Conservation (phyloP, 2,888 invertebrate genomes). For the Sarcophaga carnaria region DNA sequence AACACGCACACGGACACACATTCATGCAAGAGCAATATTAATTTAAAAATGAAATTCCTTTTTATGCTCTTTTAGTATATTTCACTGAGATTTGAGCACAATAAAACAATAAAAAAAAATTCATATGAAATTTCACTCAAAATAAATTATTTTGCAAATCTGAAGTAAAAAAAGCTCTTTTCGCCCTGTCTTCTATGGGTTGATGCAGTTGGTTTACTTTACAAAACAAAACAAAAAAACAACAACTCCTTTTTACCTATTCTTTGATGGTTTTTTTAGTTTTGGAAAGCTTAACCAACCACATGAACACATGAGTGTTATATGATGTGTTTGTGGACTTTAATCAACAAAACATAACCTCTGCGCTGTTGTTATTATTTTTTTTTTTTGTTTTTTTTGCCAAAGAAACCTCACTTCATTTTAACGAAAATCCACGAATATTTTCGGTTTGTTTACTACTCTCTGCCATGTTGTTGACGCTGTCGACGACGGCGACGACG, state of each 20-base stretch:
- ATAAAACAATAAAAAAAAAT: background rate
- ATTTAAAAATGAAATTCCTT: conserved; percentile 1
- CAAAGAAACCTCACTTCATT: background rate
- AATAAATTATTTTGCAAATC: background rate
- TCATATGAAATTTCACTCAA: background rate
- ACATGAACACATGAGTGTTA: too few relatives aligned
- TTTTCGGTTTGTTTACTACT: background rate
- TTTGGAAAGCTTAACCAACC: background rate
- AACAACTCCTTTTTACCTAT: background rate
- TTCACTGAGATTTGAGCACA: background rate
- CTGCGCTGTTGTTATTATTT: background rate
- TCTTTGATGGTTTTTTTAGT: background rate
- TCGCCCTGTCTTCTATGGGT: background rate
- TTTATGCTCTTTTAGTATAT: background rate
- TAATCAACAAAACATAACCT: too few relatives aligned
- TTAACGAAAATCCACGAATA: conserved; percentile 10
- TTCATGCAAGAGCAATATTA: too few relatives aligned
- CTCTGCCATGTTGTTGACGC: background rate
- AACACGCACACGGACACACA: too few relatives aligned
- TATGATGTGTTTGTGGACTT: too few relatives aligned
- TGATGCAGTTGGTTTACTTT: background rate
- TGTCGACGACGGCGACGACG: background rate
- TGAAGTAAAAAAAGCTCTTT: conserved; percentile 1
- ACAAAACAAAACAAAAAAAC: background rate
- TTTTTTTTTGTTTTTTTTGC: background rate